Percentiles rank a stretch among this genome's conserved stretches.
phyloP scores from a whole-genome alignment of 2,888 invertebrate genomes.

The Yponomeuta sedellus region DNA sequence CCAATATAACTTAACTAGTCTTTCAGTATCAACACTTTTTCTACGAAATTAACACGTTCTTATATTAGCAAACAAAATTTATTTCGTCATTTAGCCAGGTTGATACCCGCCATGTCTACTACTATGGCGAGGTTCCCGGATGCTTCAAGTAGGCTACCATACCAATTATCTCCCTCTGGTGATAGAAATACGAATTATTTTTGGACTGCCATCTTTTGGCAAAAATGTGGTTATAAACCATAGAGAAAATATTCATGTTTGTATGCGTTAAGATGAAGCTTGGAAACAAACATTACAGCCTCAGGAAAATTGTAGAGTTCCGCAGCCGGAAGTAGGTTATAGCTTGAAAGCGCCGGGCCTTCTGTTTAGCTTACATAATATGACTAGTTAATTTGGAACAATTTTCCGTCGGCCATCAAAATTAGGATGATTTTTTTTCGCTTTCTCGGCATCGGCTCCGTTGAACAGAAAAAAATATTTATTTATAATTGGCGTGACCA shows the following conservation, averaged over 20 bases:
- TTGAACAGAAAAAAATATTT: too few species aligned
- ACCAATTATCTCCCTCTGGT: slow-evolving; percentile 71
- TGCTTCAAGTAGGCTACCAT: slow-evolving; percentile 77
- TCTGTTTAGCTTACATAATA: too few species aligned
- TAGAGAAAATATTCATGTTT: background rate
- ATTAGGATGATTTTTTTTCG: too few species aligned
- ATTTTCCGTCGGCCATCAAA: too few species aligned
- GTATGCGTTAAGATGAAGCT: background rate
- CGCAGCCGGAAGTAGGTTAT: background rate
- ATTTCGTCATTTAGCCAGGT: slow-evolving; percentile 81
- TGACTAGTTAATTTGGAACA: too few species aligned
- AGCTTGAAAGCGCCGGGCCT: too few species aligned
- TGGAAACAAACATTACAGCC: background rate
- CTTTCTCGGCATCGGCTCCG: too few species aligned
- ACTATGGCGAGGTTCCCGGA: slow-evolving; percentile 84
- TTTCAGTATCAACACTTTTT: slow-evolving; percentile 74
- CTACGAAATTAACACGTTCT: slow-evolving; percentile 73
- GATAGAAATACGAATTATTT: slow-evolving; percentile 48
- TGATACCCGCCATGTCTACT: slow-evolving; percentile 88
- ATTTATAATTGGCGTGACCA: too few species aligned
- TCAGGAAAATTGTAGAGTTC: too few species aligned
- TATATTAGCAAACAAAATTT: slow-evolving; percentile 76
- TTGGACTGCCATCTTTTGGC: slow-evolving; percentile 55
- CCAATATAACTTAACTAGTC: slow-evolving; percentile 74
- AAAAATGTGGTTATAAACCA: slow-evolving; percentile 38